Conservation (phyloP, 1,140 invertebrate species). For the Heliconius melpomene region DNA sequence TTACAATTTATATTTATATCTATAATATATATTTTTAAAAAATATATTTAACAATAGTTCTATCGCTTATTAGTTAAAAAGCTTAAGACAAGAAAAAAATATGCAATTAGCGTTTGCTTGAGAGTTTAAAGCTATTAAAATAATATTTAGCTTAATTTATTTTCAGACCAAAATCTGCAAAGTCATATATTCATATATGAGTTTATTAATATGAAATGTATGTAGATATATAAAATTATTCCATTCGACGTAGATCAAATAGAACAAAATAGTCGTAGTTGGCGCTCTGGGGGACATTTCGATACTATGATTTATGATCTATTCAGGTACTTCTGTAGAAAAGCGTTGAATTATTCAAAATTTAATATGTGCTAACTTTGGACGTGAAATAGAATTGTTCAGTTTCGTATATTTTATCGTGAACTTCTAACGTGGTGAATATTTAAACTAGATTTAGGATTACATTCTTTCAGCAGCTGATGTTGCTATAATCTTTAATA, state of each 20-base stretch:
- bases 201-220: not conserved
- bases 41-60: too few species aligned
- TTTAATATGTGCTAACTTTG: conserved; percentile 38
- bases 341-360: conserved; percentile 35
- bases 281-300: conserved; percentile 24
- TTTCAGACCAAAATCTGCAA: not conserved
- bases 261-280: not conserved
- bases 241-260: not conserved
- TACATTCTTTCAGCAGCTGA: conserved; percentile 2
- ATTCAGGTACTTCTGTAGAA: conserved; percentile 29
- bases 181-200: not conserved
- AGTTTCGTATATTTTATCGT: conserved; percentile 26
- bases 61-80: too few species aligned
- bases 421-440: conserved; percentile 15
- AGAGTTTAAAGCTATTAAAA: too few species aligned
- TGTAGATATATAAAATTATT: not conserved
- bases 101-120: too few species aligned
- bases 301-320: conserved; percentile 29
- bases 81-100: too few species aligned
- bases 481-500: not conserved
- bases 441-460: conserved; percentile 19
- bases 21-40: too few species aligned
- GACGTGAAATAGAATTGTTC: conserved; percentile 21
- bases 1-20: too few species aligned
- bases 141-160: not conserved